These are phyloP conservation scores for Argyrosomus regius DNA, from an alignment of 2,797 vertebrate species.

Conservation along the genomic window DNA sequence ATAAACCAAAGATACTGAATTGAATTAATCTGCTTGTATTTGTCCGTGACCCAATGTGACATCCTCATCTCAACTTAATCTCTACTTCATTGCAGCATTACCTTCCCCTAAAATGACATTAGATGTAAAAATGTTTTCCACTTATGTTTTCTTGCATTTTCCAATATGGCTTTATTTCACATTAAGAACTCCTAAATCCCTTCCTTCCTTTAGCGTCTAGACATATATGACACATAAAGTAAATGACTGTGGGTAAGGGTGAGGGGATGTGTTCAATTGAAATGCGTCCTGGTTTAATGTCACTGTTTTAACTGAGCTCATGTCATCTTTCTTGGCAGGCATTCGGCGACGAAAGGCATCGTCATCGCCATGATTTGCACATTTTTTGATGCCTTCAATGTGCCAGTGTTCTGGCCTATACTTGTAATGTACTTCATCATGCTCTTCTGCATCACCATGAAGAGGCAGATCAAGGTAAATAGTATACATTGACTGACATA, in stretches of 20 bases:
- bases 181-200: not conserved
- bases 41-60: slow-evolving; percentile 12
- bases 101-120: not conserved
- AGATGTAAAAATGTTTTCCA: not conserved
- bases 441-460: slow-evolving; percentile 99
- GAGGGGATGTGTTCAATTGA: not conserved
- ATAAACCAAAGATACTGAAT: slow-evolving; percentile 4
- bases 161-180: not conserved
- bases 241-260: not conserved
- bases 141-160: not conserved
- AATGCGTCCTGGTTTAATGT: not conserved
- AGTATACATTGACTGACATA: not conserved
- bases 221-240: not conserved
- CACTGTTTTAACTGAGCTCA: slow-evolving; percentile 7
- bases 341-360: slow-evolving; percentile 98
- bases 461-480: slow-evolving; percentile 99
- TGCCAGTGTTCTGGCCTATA: slow-evolving; percentile 99
- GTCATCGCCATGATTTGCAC: slow-evolving; percentile 98
- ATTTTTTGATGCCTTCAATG: slow-evolving; percentile 98
- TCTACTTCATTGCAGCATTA: not conserved
- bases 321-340: slow-evolving; percentile 83
- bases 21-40: slow-evolving; percentile 10
- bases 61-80: not conserved
- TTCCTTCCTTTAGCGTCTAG: not conserved
- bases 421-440: slow-evolving; percentile 99